Conservation (phyloP, 2,113 vertebrate genomes). For the Ptilorrhoa leucosticta region DNA sequence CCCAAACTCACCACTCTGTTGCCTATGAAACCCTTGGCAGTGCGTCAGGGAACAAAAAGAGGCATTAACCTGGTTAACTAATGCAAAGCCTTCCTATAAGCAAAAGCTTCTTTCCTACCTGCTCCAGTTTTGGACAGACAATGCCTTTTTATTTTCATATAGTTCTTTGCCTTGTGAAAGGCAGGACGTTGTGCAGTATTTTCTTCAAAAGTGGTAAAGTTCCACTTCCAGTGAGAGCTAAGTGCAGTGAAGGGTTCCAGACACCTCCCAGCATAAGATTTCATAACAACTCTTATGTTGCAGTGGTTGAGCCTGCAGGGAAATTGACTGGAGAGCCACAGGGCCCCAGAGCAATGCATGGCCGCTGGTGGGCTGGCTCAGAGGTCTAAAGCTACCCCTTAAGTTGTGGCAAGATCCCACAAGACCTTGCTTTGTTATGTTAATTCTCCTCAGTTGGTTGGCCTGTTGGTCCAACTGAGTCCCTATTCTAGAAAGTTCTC, state of each 20-base stretch:
- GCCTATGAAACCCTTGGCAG: neutral
- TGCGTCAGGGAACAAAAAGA: neutral
- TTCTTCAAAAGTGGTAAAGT: neutral
- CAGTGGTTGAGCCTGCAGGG: too few relatives aligned
- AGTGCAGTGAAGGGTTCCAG: neutral
- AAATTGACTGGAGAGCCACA: too few relatives aligned
- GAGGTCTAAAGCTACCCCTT: too few relatives aligned
- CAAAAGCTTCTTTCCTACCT: neutral
- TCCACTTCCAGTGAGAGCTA: neutral
- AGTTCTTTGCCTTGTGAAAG: neutral
- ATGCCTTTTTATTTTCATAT: neutral
- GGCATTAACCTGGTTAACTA: neutral
- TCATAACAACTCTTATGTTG: neutral
- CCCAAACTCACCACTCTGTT: neutral
- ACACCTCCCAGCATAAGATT: neutral
- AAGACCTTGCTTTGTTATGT: too few relatives aligned
- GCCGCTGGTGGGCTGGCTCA: too few relatives aligned
- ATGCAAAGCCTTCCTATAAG: neutral
- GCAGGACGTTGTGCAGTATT: neutral
- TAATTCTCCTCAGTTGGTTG: too few relatives aligned
- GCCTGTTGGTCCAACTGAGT: too few relatives aligned
- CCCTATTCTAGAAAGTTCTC: too few relatives aligned
- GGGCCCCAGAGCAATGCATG: too few relatives aligned
- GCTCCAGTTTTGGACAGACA: neutral
- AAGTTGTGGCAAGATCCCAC: too few relatives aligned